phyloP scores from a whole-genome alignment of 2,797 vertebrate genomes.

The Eleutherodactylus coqui region DNA sequence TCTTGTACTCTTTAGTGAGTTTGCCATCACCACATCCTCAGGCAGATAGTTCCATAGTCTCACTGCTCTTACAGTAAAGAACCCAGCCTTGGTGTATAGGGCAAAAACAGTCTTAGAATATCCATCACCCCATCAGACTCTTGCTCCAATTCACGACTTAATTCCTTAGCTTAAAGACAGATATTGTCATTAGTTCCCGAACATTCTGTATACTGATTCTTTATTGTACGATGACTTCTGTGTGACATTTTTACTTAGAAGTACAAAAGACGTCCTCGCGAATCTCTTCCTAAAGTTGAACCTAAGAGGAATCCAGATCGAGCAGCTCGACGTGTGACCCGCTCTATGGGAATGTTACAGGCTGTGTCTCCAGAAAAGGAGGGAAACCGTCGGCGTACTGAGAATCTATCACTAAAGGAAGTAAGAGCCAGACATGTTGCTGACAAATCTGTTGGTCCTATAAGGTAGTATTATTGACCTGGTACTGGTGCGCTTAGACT shows the following conservation, averaged over 20 bases:
- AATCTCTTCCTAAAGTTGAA: conserved; percentile 30
- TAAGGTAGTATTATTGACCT: not conserved
- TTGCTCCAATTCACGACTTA: too few relatives aligned
- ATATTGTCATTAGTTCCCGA: too few relatives aligned
- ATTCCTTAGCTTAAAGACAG: too few relatives aligned
- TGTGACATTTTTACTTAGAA: conserved; percentile 64
- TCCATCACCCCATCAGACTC: too few relatives aligned
- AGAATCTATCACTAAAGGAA: conserved; percentile 74
- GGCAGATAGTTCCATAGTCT: too few relatives aligned
- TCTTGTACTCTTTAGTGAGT: too few relatives aligned
- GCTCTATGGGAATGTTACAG: conserved; percentile 72
- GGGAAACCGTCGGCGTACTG: conserved; percentile 67
- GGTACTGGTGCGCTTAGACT: too few relatives aligned
- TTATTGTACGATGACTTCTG: not conserved
- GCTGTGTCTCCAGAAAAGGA: conserved; percentile 42
- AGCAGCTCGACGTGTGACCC: conserved; percentile 72
- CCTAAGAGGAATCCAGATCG: conserved; percentile 75
- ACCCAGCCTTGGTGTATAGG: too few relatives aligned
- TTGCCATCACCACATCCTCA: too few relatives aligned
- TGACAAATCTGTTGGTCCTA: not conserved
- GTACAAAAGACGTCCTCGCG: conserved; percentile 62
- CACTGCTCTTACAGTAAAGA: too few relatives aligned
- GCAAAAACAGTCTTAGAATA: too few relatives aligned
- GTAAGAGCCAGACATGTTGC: conserved; percentile 62
- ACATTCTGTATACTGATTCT: not conserved